Evolutionary conservation across 2,797 vertebrate genomes (phyloP).

Genomic region (Harpagifer antarcticus): DNA sequence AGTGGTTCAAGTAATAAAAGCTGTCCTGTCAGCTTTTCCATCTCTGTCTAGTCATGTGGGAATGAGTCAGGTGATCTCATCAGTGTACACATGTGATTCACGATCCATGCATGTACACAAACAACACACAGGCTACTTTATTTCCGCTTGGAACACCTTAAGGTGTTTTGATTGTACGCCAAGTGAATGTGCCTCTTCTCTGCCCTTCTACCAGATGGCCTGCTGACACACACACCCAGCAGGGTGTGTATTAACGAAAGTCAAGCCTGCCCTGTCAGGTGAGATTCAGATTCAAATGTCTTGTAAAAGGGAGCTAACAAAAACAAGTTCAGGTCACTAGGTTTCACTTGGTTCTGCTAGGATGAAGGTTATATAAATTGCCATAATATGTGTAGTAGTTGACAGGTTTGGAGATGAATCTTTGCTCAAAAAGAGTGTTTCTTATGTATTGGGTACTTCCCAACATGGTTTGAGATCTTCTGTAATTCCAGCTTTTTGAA

Average conservation of each 20-base stretch:
- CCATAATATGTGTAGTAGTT: background rate
- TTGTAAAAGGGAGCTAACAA: constrained; percentile 1
- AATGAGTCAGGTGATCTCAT: constrained; percentile 47
- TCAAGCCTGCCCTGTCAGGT: constrained; percentile 23
- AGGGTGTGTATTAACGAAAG: constrained; percentile 32
- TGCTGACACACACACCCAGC: background rate
- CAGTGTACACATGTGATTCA: constrained; percentile 41
- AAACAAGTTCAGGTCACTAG: background rate
- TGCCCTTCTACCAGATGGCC: constrained; percentile 5
- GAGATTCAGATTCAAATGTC: constrained; percentile 9
- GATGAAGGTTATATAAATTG: background rate
- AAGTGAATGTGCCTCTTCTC: constrained; percentile 6
- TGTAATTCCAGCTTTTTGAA: background rate
- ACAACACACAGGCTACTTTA: constrained; percentile 30
- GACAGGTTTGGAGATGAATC: background rate
- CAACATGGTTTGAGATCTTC: background rate
- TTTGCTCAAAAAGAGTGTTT: constrained; percentile 16
- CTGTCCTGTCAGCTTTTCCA: constrained; percentile 62
- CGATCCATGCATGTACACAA: constrained; percentile 33
- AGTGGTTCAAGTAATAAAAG: constrained; percentile 35
- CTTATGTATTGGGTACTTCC: background rate
- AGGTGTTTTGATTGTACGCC: constrained; percentile 31
- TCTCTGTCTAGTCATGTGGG: constrained; percentile 40
- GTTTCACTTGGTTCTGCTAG: background rate
- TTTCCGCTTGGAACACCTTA: constrained; percentile 38